A percentile compares a stretch with the other conserved stretches of the same genome.
Conservation (phyloP, 2,888 invertebrate species). For the Girardia tigrina region DNA sequence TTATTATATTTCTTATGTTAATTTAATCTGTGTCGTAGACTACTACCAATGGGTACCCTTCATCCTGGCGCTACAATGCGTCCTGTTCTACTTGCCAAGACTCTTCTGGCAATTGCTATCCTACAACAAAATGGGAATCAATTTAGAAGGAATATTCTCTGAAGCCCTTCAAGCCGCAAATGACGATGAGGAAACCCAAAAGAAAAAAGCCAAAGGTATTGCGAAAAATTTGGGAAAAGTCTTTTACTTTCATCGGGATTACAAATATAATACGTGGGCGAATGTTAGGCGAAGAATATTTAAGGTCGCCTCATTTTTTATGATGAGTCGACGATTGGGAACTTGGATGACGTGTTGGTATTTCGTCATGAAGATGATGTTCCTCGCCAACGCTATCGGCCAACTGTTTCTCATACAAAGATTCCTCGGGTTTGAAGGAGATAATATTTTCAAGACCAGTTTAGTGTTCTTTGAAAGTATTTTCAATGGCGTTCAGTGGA, state of each 20-base stretch:
- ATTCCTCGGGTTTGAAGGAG: neutral
- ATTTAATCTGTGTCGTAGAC: neutral
- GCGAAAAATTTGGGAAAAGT: neutral
- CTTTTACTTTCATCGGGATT: neutral
- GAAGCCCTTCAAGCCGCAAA: neutral
- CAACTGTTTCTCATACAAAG: neutral
- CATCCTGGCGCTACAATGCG: neutral
- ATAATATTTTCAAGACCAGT: neutral
- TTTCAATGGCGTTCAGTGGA: neutral
- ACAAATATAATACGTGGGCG: neutral
- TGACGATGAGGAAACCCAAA: neutral
- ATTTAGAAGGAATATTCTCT: neutral
- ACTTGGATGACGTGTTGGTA: constrained; percentile 1
- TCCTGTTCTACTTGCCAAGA: constrained; percentile 17
- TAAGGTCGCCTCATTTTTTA: constrained; percentile 18
- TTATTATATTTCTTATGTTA: neutral
- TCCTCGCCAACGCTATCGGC: neutral
- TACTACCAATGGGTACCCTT: constrained; percentile 3
- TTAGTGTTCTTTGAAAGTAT: neutral
- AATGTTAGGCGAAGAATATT: neutral
- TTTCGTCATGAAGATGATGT: neutral
- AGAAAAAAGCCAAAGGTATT: neutral
- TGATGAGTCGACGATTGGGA: constrained; percentile 15
- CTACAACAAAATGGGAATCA: constrained; percentile 12
- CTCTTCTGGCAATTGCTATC: neutral